A percentile compares a stretch with the other conserved stretches of the same genome.
Conservation (phyloP, 2,113 vertebrate genomes). For the Paracanthobrama guichenoti region DNA sequence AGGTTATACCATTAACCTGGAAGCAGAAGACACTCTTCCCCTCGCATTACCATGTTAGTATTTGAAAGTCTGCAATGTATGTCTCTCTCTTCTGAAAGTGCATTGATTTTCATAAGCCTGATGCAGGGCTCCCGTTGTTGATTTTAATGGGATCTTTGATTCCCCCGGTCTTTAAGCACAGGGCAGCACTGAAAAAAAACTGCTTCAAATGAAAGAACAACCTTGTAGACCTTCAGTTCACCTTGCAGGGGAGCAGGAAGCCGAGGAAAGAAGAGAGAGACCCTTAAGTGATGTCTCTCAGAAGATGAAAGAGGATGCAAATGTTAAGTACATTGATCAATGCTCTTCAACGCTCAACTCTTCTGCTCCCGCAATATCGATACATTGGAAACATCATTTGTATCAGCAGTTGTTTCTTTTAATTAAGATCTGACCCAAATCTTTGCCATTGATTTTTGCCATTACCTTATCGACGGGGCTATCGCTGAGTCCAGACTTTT, state of each 20-base stretch:
- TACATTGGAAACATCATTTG: slow-evolving; percentile 92
- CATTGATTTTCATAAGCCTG: slow-evolving; percentile 70
- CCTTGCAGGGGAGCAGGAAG: slow-evolving; percentile 75
- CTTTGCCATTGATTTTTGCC: slow-evolving; percentile 85
- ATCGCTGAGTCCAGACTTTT: slow-evolving; percentile 81
- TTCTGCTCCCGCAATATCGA: slow-evolving; percentile 73
- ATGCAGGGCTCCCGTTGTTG: slow-evolving; percentile 61
- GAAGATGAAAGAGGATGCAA: slow-evolving; percentile 83
- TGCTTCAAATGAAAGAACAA: slow-evolving; percentile 66
- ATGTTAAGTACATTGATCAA: slow-evolving; percentile 81
- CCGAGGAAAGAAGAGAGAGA: slow-evolving; percentile 52
- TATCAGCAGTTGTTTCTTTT: slow-evolving; percentile 94
- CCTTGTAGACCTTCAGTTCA: slow-evolving; percentile 77
- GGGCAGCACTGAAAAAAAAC: slow-evolving; percentile 64
- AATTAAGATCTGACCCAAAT: slow-evolving; percentile 92
- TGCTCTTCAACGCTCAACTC: slow-evolving; percentile 67
- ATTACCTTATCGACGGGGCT: slow-evolving; percentile 86
- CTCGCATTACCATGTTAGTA: slow-evolving; percentile 61
- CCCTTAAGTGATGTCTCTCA: slow-evolving; percentile 67
- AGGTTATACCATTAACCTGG: slow-evolving; percentile 70
- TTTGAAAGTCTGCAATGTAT: slow-evolving; percentile 61
- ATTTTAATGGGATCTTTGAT: slow-evolving; percentile 69
- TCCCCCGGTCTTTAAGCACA: slow-evolving; percentile 35
- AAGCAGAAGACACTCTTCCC: slow-evolving; percentile 52
- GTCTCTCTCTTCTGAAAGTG: slow-evolving; percentile 58